Conservation (phyloP, 2,888 invertebrate species). For the Oscheius myriophilus region DNA sequence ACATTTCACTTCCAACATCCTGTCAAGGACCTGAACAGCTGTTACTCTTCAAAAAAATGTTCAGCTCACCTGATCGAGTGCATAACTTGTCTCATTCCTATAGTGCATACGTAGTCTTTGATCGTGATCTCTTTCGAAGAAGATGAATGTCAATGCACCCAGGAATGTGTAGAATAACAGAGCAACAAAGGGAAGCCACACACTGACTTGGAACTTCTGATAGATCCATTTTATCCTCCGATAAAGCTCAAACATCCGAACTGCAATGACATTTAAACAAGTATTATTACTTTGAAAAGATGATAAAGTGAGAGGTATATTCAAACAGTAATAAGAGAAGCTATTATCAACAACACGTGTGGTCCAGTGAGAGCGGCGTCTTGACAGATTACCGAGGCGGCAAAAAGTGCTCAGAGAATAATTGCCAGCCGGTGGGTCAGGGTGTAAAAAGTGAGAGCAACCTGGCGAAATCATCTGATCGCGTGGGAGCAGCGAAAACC, state of each 20-base stretch:
- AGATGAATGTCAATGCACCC: constrained; percentile 63
- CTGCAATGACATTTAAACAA: too few relatives aligned
- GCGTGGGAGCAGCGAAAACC: too few relatives aligned
- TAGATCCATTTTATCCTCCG: constrained; percentile 43
- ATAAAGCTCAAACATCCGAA: constrained; percentile 32
- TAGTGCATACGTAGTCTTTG: constrained; percentile 35
- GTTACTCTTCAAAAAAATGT: not conserved
- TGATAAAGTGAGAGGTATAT: not conserved
- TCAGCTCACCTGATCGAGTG: constrained; percentile 55
- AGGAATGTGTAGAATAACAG: constrained; percentile 59
- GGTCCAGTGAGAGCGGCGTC: constrained; percentile 8
- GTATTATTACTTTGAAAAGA: not conserved
- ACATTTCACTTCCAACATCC: constrained; percentile 63
- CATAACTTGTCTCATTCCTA: constrained; percentile 52
- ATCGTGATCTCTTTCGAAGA: constrained; percentile 45
- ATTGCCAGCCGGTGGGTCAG: constrained; percentile 12
- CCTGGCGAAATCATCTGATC: constrained; percentile 16
- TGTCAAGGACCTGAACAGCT: constrained; percentile 50
- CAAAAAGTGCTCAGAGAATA: constrained; percentile 23
- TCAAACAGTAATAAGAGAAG: too few relatives aligned
- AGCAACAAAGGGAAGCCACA: constrained; percentile 47
- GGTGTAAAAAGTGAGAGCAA: constrained; percentile 14
- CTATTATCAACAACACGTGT: constrained; percentile 8
- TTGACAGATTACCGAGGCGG: constrained; percentile 20
- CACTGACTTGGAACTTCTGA: constrained; percentile 38